A percentile compares a stretch with the other conserved stretches of the same genome.
Evolutionary conservation across 2,797 vertebrate species (phyloP).

Genomic region (Margarornis squamiger): DNA sequence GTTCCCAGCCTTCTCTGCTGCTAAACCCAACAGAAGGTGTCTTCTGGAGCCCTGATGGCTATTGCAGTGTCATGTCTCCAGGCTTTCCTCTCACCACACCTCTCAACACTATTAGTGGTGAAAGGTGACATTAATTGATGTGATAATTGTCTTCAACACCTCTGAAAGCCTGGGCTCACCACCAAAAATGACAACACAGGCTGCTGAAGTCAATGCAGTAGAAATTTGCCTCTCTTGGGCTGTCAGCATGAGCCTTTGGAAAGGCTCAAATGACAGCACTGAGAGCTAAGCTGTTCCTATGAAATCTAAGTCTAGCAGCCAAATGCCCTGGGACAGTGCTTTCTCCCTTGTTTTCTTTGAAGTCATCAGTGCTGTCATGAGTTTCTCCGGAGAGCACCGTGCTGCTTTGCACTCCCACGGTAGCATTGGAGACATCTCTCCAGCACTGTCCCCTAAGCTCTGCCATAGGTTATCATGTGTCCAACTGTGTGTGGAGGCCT

Average conservation of each 20-base stretch:
- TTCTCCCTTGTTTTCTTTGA: not conserved
- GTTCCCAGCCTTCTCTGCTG: not conserved
- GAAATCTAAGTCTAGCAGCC: not conserved
- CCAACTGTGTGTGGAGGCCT: rapidly evolving
- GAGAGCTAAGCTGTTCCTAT: not conserved
- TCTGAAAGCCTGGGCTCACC: not conserved
- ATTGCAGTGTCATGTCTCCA: not conserved
- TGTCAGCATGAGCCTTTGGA: not conserved
- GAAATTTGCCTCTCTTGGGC: not conserved
- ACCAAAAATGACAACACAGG: not conserved
- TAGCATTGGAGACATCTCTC: not conserved
- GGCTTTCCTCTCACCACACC: not conserved
- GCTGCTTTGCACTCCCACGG: not conserved
- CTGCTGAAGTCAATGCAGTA: not conserved
- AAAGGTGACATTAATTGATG: constrained; percentile 44
- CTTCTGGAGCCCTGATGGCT: not conserved
- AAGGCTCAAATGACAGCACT: not conserved
- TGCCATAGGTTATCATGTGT: rapidly evolving
- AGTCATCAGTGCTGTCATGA: not conserved
- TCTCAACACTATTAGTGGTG: not conserved
- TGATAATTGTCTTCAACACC: not conserved
- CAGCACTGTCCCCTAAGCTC: not conserved
- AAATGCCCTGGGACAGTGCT: not conserved
- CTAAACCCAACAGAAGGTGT: not conserved
- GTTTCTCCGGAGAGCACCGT: not conserved